These are phyloP conservation scores for Mirounga angustirostris DNA, from an alignment of 2,113 vertebrate genomes.

Conservation along the genomic window DNA sequence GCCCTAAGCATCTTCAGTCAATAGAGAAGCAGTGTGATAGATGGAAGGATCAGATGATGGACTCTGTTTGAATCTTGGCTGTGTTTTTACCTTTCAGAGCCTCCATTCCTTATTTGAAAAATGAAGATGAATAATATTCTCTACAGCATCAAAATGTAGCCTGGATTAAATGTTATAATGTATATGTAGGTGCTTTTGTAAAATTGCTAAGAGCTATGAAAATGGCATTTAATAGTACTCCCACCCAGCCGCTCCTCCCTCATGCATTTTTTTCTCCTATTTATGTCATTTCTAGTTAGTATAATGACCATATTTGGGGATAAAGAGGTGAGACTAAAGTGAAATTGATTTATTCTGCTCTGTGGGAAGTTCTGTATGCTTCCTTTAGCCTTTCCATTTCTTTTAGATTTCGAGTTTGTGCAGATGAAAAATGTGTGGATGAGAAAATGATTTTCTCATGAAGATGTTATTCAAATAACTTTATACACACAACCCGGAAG, in stretches of 20 bases:
- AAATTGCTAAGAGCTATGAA: slow-evolving; percentile 57
- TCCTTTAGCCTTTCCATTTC: slow-evolving; percentile 47
- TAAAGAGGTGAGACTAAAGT: slow-evolving; percentile 58
- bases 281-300: slow-evolving; percentile 37
- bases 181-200: slow-evolving; percentile 15
- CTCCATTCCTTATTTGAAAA: slow-evolving; percentile 59
- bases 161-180: slow-evolving; percentile 58
- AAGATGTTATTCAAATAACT: slow-evolving; percentile 46
- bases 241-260: neutral
- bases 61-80: neutral
- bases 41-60: neutral
- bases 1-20: neutral
- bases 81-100: slow-evolving; percentile 48
- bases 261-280: slow-evolving; percentile 40
- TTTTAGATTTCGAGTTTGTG: slow-evolving; percentile 59
- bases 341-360: slow-evolving; percentile 67
- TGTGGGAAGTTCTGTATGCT: slow-evolving; percentile 51
- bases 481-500: neutral
- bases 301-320: slow-evolving; percentile 56
- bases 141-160: neutral
- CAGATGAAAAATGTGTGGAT: slow-evolving; percentile 33
- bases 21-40: neutral
- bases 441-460: slow-evolving; percentile 63
- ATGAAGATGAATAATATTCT: slow-evolving; percentile 53
- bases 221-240: slow-evolving; percentile 52